Evolutionary conservation across 2,888 invertebrate species (phyloP), one percentile per base, ranked within the genome.

Genomic region (Macrophya alboannulata): DNA sequence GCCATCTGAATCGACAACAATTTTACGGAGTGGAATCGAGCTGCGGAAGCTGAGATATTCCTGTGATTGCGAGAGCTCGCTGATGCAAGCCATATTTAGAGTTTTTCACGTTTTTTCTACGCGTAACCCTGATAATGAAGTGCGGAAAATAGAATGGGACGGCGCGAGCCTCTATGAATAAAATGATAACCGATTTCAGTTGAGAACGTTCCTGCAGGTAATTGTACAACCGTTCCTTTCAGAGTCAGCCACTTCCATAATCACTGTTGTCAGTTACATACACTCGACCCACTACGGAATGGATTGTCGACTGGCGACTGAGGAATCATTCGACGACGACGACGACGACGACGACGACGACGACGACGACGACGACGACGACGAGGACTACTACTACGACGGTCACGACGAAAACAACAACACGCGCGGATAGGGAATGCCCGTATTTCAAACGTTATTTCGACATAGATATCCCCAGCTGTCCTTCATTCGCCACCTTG

Each of bases 1-100:
- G 84, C 96, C 95, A 92, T 97, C 97, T 71, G 96, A 95, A 94
- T 98, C 98, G 48, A 98, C 97, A 81, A 96, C 95, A 86, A 97
- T 96, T 95, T 96, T 97, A 89, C 96, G 94, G 68, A 97, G 94
- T 4, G 97, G 97, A 86, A 97, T 95, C 89, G 96, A 97, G 91
- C 97, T 96, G 88, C 97, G 95, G 92, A 97, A 97, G 93, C 97
- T 97, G 83, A 96, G 94, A 94, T 97, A 97, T 93, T 97, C 97
- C 90, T 95, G 96, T 12, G 97, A 97, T 89, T 95, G 96, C 4
- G 97, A 96, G 90, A 97, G 94, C 90, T 97, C 97, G 94, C 96
- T 97, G 77, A 95, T 93, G 90, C 94, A 95, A 94, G 96, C 96
- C 96, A 96, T 96, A 87, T 88, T 94, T 15, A 43, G 9, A 71